Evolutionary conservation across 1,140 invertebrate genomes (phyloP).

Genomic region (Chionoecetes opilio): DNA sequence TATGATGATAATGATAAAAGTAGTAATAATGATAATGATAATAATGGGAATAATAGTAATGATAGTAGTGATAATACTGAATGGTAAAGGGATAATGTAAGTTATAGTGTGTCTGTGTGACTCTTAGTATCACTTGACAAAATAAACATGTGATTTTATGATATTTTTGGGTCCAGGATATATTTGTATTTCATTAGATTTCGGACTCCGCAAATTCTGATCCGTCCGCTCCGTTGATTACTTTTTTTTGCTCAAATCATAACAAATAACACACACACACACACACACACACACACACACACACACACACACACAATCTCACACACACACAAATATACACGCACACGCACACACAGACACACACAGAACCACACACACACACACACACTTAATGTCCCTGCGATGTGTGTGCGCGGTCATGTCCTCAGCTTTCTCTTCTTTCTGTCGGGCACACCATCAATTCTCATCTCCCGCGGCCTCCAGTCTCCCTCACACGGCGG

Average conservation of each 20-base stretch:
- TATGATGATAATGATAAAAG: too few species aligned
- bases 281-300: background rate
- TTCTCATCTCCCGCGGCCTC: background rate
- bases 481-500: background rate
- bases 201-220: background rate
- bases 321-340: background rate
- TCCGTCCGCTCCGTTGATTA: background rate
- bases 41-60: too few species aligned
- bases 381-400: background rate
- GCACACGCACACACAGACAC: background rate
- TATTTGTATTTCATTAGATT: background rate
- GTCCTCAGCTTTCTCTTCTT: background rate
- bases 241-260: background rate
- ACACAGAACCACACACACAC: background rate
- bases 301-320: constrained; percentile 14
- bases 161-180: background rate
- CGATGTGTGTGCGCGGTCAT: background rate
- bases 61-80: too few species aligned
- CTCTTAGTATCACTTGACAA: background rate
- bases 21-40: too few species aligned
- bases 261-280: background rate
- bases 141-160: background rate
- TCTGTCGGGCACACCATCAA: background rate
- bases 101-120: too few species aligned
- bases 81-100: too few species aligned